These are phyloP conservation scores for Heliangelus exortis DNA, from an alignment of 2,797 vertebrate species.

Conservation along the genomic window DNA sequence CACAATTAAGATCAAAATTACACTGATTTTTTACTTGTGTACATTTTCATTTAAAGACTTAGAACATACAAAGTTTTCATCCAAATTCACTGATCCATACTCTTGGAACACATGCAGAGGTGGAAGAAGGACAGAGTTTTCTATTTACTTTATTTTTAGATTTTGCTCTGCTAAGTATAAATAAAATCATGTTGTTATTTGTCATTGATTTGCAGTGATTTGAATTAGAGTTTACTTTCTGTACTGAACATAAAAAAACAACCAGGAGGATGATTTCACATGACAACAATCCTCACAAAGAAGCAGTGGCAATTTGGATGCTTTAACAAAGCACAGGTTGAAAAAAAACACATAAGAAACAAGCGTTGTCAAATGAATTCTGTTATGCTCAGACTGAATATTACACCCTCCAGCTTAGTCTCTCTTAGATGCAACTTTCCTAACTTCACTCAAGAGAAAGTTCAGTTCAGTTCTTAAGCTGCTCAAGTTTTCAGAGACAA, in stretches of 20 bases:
- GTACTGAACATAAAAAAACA: not conserved
- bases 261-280: not conserved
- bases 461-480: not conserved
- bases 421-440: not conserved
- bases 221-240: conserved; percentile 11
- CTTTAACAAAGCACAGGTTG: not conserved
- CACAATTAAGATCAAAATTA: not conserved
- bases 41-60: not conserved
- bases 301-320: not conserved
- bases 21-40: not conserved
- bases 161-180: conserved; percentile 8
- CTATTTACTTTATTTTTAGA: not conserved
- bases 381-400: not conserved
- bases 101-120: not conserved
- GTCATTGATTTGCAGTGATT: not conserved
- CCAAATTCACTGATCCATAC: not conserved
- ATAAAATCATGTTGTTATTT: too few relatives aligned
- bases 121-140: not conserved
- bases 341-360: not conserved
- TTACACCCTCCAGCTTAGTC: not conserved
- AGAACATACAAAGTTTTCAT: not conserved
- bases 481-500: not conserved
- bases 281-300: not conserved
- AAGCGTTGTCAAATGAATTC: not conserved
- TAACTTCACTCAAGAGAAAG: not conserved